Evolutionary conservation across 2,113 vertebrate genomes (phyloP).

Genomic region (Cyanistes caeruleus): DNA sequence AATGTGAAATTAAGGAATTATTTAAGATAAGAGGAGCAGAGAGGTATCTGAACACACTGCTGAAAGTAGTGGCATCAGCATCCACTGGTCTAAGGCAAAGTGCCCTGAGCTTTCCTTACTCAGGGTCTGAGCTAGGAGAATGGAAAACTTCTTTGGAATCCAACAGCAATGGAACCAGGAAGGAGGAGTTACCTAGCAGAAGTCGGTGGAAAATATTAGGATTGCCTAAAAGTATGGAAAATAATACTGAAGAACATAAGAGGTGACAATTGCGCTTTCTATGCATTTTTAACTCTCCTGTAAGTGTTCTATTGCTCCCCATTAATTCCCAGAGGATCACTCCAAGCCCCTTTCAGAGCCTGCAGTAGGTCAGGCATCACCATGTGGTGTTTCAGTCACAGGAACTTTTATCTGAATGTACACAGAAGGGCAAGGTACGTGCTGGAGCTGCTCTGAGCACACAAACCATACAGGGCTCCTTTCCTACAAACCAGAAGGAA

Average conservation of each 20-base stretch:
- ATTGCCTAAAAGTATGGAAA: background rate
- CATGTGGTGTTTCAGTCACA: background rate
- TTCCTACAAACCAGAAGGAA: slow-evolving; percentile 5
- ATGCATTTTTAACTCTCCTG: background rate
- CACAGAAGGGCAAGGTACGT: slow-evolving; percentile 5
- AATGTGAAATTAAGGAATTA: background rate
- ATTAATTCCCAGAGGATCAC: background rate
- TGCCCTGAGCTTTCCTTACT: background rate
- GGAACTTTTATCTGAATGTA: background rate
- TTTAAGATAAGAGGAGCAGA: background rate
- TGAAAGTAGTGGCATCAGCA: background rate
- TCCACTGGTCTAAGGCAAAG: background rate
- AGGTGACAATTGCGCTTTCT: background rate
- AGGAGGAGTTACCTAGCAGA: background rate
- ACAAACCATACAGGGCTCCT: background rate
- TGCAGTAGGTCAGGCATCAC: background rate
- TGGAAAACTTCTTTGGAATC: background rate
- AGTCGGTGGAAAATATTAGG: background rate
- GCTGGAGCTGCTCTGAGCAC: background rate
- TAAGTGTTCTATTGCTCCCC: background rate
- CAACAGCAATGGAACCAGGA: background rate
- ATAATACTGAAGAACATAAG: background rate
- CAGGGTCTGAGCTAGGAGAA: background rate
- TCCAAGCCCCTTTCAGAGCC: background rate
- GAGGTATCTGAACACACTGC: background rate